Percentiles rank a stretch among this genome's conserved stretches.
phyloP scores from a whole-genome alignment of 2,113 vertebrate species.

The Phyllostomus discolor region DNA sequence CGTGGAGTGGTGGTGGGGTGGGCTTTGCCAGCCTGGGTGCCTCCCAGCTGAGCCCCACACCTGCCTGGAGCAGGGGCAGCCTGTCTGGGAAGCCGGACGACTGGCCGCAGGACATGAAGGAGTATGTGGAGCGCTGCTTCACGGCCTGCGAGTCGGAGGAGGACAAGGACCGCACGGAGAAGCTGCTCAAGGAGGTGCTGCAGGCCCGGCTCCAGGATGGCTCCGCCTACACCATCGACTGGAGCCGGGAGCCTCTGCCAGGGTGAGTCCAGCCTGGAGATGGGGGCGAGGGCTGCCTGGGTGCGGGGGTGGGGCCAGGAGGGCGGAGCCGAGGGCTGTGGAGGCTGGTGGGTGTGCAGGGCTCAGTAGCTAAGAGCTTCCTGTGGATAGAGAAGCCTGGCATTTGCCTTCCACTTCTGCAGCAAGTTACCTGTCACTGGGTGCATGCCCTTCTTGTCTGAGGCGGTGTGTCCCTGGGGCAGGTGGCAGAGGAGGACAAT shows the following conservation, averaged over 20 bases:
- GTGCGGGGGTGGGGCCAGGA: neutral
- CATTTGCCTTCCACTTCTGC: neutral
- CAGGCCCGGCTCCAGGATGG: constrained; percentile 93
- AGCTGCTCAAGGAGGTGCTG: constrained; percentile 91
- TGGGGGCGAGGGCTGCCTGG: neutral
- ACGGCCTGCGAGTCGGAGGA: constrained; percentile 92
- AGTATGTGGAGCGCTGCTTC: constrained; percentile 94
- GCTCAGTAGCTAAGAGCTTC: neutral
- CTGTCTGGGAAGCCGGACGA: constrained; percentile 86
- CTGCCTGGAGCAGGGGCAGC: neutral
- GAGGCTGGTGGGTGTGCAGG: accelerated
- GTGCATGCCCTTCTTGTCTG: neutral
- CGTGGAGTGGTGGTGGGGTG: accelerated
- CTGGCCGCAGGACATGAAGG: constrained; percentile 95
- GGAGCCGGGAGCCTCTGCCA: constrained; percentile 90
- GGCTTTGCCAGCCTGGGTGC: accelerated
- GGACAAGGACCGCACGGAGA: constrained; percentile 93
- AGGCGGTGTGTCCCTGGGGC: neutral
- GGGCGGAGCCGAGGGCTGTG: accelerated
- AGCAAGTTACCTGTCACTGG: neutral
- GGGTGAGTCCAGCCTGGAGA: constrained; percentile 69
- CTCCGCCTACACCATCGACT: constrained; percentile 93
- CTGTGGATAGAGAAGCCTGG: neutral
- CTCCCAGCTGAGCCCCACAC: accelerated
- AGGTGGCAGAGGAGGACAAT: accelerated